Base-by-base conservation (phyloP, 2,113 vertebrate species). In the Phaethon lepturus region DNA sequence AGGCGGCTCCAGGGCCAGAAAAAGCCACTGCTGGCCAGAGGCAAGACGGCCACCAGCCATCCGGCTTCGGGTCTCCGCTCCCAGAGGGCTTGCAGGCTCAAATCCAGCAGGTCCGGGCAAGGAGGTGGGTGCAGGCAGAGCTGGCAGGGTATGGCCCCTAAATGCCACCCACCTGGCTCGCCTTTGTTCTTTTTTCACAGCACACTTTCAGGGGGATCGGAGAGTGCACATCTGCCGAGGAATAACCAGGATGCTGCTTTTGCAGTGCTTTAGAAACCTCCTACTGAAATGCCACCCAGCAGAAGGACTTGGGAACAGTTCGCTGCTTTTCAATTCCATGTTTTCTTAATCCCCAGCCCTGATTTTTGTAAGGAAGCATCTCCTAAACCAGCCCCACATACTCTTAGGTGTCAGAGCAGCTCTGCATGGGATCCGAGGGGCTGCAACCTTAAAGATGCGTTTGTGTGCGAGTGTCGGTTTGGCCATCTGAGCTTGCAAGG, bases 111-210 rank as follows among this genome's bases (percentile, higher is more conserved):
- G 5, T 59, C 19, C 38, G 62, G 26, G 44, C 25, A 6, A 31
- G 29, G 45, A 35, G 40, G 24, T 10, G 42, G 26, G 47, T 20
- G 59, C 58, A 17, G 81, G 20, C 18, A 9, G 64, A 49, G 38
- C 75, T 49, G 66, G 26, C 49, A 15, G 60, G 29, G 53, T 13
- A 17, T 4, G 63, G 76, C 64, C 42, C 72, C 19, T 13, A 15
- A 9, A 55, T 38, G 6, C 67, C 79, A 22, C 79, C 82, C 79
- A 1, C 42, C 45, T 71, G 4, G 26, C 80, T 71, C 17, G 47
- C 56, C 95, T 97, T 93, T 95, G 95, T 95, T 91, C 92, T 90
- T 38, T 40, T 74, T 59, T 23, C 85, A 5, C 60, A 29, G 84
- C 56, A 1, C 76, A 74, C 64, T 90, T 92, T 75, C 67, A 16